Evolutionary conservation across 2,888 invertebrate genomes (phyloP).

Genomic region (Gastracanthus pulcherrimus): DNA sequence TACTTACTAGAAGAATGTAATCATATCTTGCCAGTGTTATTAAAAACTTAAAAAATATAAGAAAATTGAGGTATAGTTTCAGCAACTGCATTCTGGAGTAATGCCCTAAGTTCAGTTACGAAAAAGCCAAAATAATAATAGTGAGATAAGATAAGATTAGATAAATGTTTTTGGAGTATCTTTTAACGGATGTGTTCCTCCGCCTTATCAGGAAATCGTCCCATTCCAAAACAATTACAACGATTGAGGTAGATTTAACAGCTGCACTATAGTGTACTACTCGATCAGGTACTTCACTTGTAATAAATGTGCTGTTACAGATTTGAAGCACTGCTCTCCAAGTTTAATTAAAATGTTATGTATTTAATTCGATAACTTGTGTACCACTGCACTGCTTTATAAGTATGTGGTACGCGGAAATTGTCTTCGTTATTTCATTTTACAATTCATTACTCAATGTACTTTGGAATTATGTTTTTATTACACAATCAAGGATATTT

Average conservation of each 20-base stretch:
- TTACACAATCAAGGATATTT: background rate
- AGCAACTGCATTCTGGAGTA: background rate
- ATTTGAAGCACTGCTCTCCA: background rate
- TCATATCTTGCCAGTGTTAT: background rate
- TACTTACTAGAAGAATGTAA: background rate
- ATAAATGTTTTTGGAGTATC: background rate
- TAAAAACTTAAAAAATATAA: background rate
- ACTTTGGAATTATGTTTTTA: too few relatives aligned
- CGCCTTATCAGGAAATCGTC: background rate
- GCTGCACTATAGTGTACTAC: background rate
- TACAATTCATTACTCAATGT: too few relatives aligned
- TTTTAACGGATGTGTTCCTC: background rate
- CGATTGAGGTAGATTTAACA: background rate
- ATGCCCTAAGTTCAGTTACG: background rate
- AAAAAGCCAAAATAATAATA: slow-evolving; percentile 22
- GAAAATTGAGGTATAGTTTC: background rate
- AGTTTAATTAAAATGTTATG: background rate
- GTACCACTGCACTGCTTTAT: background rate
- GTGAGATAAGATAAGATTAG: slow-evolving; percentile 26
- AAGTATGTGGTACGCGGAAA: too few relatives aligned
- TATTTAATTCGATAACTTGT: background rate
- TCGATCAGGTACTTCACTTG: background rate
- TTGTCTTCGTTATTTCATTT: too few relatives aligned
- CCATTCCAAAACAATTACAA: background rate
- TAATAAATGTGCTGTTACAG: too few relatives aligned